Evolutionary conservation across 2,888 invertebrate genomes (phyloP).

Genomic region (Ctenicera cuprea): DNA sequence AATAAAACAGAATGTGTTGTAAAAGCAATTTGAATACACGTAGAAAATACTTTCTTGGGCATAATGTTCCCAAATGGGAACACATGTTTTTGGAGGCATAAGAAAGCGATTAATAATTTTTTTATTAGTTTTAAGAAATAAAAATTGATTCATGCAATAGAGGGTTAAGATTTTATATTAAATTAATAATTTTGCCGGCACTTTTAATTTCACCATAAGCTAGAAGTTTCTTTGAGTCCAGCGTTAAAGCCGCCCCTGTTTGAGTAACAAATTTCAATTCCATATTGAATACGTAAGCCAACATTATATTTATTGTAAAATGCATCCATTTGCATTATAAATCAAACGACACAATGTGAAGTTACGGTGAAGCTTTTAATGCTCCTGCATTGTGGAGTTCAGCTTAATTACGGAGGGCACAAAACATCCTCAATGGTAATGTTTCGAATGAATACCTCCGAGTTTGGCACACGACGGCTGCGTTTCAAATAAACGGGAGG

Average conservation of each 20-base stretch:
- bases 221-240: no score
- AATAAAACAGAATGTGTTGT: no score
- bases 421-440: constrained; percentile 39
- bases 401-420: constrained; percentile 48
- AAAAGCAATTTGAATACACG: no score
- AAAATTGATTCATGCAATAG: no score
- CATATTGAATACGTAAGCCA: background rate
- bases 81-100: no score
- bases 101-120: no score
- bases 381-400: constrained; percentile 38
- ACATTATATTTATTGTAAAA: background rate
- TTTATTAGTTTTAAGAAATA: no score
- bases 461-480: constrained; percentile 51
- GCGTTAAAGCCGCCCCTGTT: background rate
- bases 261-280: background rate
- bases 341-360: constrained; percentile 37
- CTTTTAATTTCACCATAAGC: no score
- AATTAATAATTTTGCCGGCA: no score
- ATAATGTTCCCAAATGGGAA: no score
- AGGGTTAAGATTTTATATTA: no score
- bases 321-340: constrained; percentile 37
- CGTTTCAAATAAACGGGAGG: constrained; percentile 53
- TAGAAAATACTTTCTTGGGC: no score
- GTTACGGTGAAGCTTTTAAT: constrained; percentile 44
- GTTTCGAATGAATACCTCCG: constrained; percentile 46